A percentile compares a stretch with the other conserved stretches of the same genome.
Evolutionary conservation across 2,797 vertebrate genomes (phyloP).

Genomic region (Chelon auratus): DNA sequence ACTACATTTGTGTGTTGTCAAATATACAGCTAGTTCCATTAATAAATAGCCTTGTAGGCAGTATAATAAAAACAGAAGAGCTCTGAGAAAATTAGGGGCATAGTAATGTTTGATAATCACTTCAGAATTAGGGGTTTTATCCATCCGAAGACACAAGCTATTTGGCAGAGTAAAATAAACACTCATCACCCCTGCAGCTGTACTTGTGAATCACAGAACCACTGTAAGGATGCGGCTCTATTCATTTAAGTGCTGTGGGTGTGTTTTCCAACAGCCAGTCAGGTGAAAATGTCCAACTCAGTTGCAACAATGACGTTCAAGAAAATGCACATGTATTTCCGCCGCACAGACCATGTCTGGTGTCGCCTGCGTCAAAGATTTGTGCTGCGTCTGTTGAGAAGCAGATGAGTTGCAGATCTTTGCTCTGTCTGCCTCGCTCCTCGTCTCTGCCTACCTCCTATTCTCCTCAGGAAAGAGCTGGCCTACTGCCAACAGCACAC

Average conservation of each 20-base stretch:
- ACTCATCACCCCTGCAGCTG: slow-evolving; percentile 34
- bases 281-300: slow-evolving; percentile 38
- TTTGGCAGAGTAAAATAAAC: slow-evolving; percentile 44
- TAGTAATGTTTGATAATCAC: slow-evolving; percentile 31
- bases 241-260: slow-evolving; percentile 26
- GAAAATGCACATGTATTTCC: slow-evolving; percentile 42
- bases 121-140: slow-evolving; percentile 26
- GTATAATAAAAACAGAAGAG: slow-evolving; percentile 25
- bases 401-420: slow-evolving; percentile 71
- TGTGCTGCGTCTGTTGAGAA: slow-evolving; percentile 64
- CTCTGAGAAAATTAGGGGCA: slow-evolving; percentile 25
- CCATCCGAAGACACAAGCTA: slow-evolving; percentile 26
- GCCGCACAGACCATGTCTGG: slow-evolving; percentile 40
- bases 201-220: slow-evolving; percentile 33
- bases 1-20: slow-evolving; percentile 13
- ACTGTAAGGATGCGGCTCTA: slow-evolving; percentile 17
- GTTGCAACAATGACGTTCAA: slow-evolving; percentile 33
- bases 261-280: slow-evolving; percentile 36
- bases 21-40: slow-evolving; percentile 14
- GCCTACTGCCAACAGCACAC: slow-evolving; percentile 62
- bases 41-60: slow-evolving; percentile 29
- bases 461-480: slow-evolving; percentile 85
- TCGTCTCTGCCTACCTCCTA: slow-evolving; percentile 54
- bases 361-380: slow-evolving; percentile 49
- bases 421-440: slow-evolving; percentile 51